phyloP scores from a whole-genome alignment of 2,797 vertebrate species.

The Anomalospiza imberbis region DNA sequence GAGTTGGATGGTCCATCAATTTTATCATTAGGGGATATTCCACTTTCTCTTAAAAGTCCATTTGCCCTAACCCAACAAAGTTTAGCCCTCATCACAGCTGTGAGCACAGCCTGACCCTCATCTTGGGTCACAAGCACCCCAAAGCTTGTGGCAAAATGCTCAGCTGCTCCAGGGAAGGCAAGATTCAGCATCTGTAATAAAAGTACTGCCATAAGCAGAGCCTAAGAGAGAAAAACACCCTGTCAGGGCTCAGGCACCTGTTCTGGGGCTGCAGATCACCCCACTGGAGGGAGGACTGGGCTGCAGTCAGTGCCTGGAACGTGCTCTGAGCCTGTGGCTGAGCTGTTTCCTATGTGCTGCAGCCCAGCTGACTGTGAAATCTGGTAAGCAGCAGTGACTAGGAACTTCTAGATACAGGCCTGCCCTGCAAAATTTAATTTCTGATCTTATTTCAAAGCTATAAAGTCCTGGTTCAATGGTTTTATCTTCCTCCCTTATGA shows the following conservation, averaged over 20 bases:
- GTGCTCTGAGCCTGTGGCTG: rapidly evolving
- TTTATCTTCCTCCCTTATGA: not conserved
- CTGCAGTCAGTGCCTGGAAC: not conserved
- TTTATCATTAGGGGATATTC: not conserved
- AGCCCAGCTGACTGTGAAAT: not conserved
- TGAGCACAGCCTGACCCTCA: not conserved
- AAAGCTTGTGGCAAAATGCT: rapidly evolving
- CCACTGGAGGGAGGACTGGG: rapidly evolving
- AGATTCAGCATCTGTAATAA: not conserved
- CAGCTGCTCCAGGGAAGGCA: not conserved
- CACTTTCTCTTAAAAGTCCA: not conserved
- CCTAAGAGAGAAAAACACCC: not conserved
- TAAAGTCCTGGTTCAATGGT: not conserved
- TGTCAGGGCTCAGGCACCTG: not conserved
- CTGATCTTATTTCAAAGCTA: not conserved
- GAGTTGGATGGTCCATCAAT: not conserved
- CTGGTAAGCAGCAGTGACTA: not conserved
- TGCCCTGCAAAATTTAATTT: not conserved
- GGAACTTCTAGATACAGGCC: not conserved
- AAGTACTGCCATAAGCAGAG: not conserved
- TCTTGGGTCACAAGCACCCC: not conserved
- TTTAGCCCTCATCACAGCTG: not conserved
- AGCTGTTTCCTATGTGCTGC: not conserved
- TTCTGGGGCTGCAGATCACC: not conserved
- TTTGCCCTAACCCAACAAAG: not conserved